Percentiles rank a stretch among this genome's conserved stretches.
phyloP scores from a whole-genome alignment of 2,888 invertebrate genomes.

The Athrips mouffetella region DNA sequence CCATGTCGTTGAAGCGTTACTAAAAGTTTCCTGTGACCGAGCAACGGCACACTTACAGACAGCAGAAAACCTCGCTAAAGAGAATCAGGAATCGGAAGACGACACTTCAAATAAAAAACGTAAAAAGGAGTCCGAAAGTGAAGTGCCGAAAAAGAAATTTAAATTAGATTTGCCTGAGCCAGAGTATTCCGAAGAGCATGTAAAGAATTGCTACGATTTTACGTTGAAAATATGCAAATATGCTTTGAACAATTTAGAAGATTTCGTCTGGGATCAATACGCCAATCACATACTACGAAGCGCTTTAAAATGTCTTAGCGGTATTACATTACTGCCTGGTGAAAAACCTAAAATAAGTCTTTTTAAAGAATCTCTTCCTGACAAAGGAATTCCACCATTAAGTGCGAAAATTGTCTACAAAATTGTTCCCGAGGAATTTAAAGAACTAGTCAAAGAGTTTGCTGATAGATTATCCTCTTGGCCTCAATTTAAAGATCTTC shows the following conservation, averaged over 20 bases:
- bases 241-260: slow-evolving; percentile 89
- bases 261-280: slow-evolving; percentile 87
- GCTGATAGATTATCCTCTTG: slow-evolving; percentile 81
- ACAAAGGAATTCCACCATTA: slow-evolving; percentile 58
- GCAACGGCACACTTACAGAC: slow-evolving; percentile 61
- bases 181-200: slow-evolving; percentile 65
- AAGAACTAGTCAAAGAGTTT: slow-evolving; percentile 81
- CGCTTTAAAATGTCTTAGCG: slow-evolving; percentile 83
- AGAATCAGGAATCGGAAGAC: slow-evolving; percentile 26
- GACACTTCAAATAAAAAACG: slow-evolving; percentile 46
- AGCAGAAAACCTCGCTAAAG: slow-evolving; percentile 16
- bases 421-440: slow-evolving; percentile 78
- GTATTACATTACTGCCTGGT: slow-evolving; percentile 76
- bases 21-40: slow-evolving; percentile 75
- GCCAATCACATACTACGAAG: slow-evolving; percentile 88
- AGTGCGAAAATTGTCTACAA: slow-evolving; percentile 61
- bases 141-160: slow-evolving; percentile 25
- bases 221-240: slow-evolving; percentile 85
- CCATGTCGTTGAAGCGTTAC: slow-evolving; percentile 86
- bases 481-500: slow-evolving; percentile 88
- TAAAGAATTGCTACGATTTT: slow-evolving; percentile 80
- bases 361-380: slow-evolving; percentile 44
- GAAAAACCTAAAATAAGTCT: slow-evolving; percentile 65
- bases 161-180: slow-evolving; percentile 26
- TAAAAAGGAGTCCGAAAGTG: slow-evolving; percentile 30